Evolutionary conservation across 92 coral and sea anemone species (phyloP).

Genomic region (Paragorgia papillata): DNA sequence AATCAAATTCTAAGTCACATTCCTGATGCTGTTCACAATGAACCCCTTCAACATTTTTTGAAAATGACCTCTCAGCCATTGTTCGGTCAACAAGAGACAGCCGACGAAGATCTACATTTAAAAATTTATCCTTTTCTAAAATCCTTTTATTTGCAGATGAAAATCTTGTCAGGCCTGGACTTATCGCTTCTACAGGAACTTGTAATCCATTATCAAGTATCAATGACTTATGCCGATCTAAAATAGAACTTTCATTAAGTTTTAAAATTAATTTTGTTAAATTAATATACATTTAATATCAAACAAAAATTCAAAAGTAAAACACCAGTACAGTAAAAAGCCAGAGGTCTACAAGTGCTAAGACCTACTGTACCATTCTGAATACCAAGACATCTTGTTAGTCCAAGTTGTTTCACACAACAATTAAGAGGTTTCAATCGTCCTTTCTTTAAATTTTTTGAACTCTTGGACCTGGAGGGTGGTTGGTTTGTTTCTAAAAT

Average conservation of each 20-base stretch:
- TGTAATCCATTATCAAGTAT: neutral
- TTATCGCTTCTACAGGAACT: slow-evolving; percentile 3
- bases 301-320: no score
- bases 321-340: no score
- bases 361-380: slow-evolving; percentile 41
- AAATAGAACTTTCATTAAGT: neutral
- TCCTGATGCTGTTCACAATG: neutral
- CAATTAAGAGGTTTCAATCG: slow-evolving; percentile 18
- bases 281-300: no score
- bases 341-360: no score
- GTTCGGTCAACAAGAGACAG: slow-evolving; percentile 21
- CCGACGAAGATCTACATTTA: slow-evolving; percentile 4
- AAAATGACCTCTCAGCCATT: neutral
- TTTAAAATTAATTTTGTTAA: no score
- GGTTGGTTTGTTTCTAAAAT: neutral
- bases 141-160: slow-evolving; percentile 3
- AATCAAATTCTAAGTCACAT: neutral
- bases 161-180: slow-evolving; percentile 9
- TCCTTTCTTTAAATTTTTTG: slow-evolving; percentile 1
- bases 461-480: neutral
- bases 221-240: slow-evolving; percentile 14
- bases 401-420: neutral
- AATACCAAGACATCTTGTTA: slow-evolving; percentile 28
- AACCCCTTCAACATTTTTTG: neutral
- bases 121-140: neutral